Percentiles rank a stretch among this genome's conserved stretches.
phyloP scores from a whole-genome alignment of 2,888 invertebrate genomes.

The Nephrotoma appendiculata region DNA sequence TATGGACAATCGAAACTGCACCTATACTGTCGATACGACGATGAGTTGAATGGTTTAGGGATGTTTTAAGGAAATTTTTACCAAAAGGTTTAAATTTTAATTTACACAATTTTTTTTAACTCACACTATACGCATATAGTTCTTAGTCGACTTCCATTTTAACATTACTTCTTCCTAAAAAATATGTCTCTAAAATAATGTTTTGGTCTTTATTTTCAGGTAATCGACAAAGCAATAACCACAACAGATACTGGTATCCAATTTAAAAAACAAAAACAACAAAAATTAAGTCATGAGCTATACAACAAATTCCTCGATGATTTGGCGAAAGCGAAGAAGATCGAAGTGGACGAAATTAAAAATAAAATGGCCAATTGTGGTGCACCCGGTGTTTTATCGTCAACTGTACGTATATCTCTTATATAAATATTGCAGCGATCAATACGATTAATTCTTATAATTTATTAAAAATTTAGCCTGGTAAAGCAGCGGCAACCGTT shows the following conservation, averaged over 20 bases:
- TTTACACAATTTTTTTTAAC: no score
- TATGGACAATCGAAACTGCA: no score
- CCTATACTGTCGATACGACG: no score
- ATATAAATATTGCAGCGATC: neutral
- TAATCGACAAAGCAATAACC: conserved; percentile 70
- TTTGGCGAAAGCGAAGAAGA: conserved; percentile 67
- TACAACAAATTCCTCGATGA: conserved; percentile 78
- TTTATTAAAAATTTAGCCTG: conserved; percentile 21
- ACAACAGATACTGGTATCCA: conserved; percentile 84
- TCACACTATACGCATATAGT: no score
- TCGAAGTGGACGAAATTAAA: conserved; percentile 64
- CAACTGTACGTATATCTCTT: conserved; percentile 23
- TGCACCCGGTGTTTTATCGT: conserved; percentile 47
- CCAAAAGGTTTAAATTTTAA: no score
- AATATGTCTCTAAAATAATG: no score
- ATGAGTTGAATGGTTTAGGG: no score
- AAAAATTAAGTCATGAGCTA: conserved; percentile 60
- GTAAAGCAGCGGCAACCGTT: conserved; percentile 31
- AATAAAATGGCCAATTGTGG: conserved; percentile 68
- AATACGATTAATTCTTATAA: neutral
- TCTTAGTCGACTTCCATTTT: no score
- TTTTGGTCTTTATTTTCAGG: conserved; percentile 17
- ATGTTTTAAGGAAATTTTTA: no score
- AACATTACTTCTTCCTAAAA: no score
- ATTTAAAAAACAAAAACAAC: conserved; percentile 75